Evolutionary conservation across 2,797 vertebrate species (phyloP).

Genomic region (Takifugu rubripes): DNA sequence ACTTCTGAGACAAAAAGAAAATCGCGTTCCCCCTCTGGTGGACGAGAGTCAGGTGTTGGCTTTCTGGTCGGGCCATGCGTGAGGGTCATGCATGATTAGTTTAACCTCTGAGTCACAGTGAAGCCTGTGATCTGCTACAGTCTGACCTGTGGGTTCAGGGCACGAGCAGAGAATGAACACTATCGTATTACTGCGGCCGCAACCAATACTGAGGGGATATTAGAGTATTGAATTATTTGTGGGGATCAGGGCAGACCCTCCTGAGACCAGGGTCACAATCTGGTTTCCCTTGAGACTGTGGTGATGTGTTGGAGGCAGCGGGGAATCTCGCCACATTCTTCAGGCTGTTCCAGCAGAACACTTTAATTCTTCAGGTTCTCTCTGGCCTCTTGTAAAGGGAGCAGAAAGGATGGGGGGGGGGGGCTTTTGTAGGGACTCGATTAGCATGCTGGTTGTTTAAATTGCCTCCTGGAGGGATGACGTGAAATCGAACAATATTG

Average conservation of each 20-base stretch:
- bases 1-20: slow-evolving; percentile 22
- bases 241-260: slow-evolving; percentile 31
- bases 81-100: slow-evolving; percentile 74
- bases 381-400: slow-evolving; percentile 47
- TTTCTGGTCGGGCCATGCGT: slow-evolving; percentile 63
- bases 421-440: slow-evolving; percentile 68
- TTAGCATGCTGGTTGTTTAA: slow-evolving; percentile 77
- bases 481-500: slow-evolving; percentile 77
- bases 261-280: slow-evolving; percentile 43
- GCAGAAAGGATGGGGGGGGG: not conserved
- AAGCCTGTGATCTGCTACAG: slow-evolving; percentile 76
- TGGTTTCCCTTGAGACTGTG: slow-evolving; percentile 47
- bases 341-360: slow-evolving; percentile 4
- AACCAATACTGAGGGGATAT: slow-evolving; percentile 67
- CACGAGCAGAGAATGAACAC: slow-evolving; percentile 76
- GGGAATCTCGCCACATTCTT: slow-evolving; percentile 12
- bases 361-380: slow-evolving; percentile 37
- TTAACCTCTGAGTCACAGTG: slow-evolving; percentile 73
- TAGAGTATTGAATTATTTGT: slow-evolving; percentile 73
- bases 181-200: slow-evolving; percentile 74
- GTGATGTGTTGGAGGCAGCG: slow-evolving; percentile 43
- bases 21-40: slow-evolving; percentile 52
- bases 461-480: slow-evolving; percentile 73
- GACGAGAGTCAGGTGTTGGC: slow-evolving; percentile 42
- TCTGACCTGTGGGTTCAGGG: slow-evolving; percentile 75